These are phyloP conservation scores for Phaetusa simplex DNA, from an alignment of 2,113 vertebrate genomes.

Conservation along the genomic window DNA sequence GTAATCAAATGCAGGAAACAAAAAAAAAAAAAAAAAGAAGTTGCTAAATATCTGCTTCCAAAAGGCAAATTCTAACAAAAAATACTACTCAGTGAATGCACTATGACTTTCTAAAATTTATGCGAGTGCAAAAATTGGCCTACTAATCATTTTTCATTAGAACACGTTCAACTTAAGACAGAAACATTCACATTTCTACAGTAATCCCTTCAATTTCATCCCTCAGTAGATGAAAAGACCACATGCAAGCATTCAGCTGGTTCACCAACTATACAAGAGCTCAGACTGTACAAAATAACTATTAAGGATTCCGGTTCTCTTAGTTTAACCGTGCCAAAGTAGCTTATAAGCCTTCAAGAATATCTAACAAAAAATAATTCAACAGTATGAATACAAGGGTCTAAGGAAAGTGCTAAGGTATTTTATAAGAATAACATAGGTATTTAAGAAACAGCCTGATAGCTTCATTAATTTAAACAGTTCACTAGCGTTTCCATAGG, in stretches of 20 bases:
- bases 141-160: neutral
- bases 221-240: neutral
- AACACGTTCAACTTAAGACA: neutral
- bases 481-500: neutral
- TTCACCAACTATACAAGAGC: neutral
- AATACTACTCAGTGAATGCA: neutral
- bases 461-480: neutral
- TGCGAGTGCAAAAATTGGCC: neutral
- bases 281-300: neutral
- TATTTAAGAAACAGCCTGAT: neutral
- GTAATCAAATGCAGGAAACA: neutral
- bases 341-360: neutral
- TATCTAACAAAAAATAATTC: neutral
- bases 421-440: neutral
- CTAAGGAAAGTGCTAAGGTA: neutral
- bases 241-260: neutral
- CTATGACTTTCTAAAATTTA: neutral
- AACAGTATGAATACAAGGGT: neutral
- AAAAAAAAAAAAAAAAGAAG: too few species aligned
- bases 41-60: neutral
- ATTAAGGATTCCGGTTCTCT: neutral
- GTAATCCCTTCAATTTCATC: neutral
- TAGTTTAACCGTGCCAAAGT: neutral
- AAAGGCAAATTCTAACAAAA: neutral
- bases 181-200: neutral